Conservation (phyloP, 2,113 vertebrate genomes). For the Poecilia latipinna region DNA sequence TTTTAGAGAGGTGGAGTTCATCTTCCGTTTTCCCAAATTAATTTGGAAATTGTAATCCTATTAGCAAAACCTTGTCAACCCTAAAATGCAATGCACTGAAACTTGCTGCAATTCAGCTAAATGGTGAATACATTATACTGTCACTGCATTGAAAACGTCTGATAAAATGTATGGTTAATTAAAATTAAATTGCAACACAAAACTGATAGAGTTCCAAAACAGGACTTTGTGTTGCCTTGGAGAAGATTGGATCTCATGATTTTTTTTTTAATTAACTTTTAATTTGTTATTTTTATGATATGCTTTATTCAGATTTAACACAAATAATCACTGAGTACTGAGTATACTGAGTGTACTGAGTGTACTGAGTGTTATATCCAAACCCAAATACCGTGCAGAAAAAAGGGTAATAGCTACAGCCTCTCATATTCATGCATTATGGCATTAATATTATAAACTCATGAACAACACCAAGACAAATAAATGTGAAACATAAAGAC, state of each 20-base stretch:
- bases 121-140: not conserved
- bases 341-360: too few relatives aligned
- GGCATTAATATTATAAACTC: not conserved
- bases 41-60: conserved; percentile 52
- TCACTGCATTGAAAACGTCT: not conserved
- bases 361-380: too few relatives aligned
- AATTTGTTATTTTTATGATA: too few relatives aligned
- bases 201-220: not conserved
- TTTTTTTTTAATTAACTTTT: too few relatives aligned
- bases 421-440: too few relatives aligned
- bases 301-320: too few relatives aligned
- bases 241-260: conserved; percentile 17
- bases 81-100: conserved; percentile 1
- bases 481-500: not conserved
- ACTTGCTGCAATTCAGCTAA: conserved; percentile 11
- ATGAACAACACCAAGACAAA: not conserved
- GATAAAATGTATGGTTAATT: conserved; percentile 2
- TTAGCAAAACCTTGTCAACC: conserved; percentile 36
- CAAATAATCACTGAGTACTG: too few relatives aligned
- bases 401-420: too few relatives aligned
- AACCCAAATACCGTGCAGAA: too few relatives aligned
- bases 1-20: conserved; percentile 54
- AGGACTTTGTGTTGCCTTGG: not conserved
- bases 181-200: conserved; percentile 13
- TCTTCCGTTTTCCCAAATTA: conserved; percentile 62